These are phyloP conservation scores for Empidonax traillii DNA, from an alignment of 2,113 vertebrate species.

Conservation along the genomic window DNA sequence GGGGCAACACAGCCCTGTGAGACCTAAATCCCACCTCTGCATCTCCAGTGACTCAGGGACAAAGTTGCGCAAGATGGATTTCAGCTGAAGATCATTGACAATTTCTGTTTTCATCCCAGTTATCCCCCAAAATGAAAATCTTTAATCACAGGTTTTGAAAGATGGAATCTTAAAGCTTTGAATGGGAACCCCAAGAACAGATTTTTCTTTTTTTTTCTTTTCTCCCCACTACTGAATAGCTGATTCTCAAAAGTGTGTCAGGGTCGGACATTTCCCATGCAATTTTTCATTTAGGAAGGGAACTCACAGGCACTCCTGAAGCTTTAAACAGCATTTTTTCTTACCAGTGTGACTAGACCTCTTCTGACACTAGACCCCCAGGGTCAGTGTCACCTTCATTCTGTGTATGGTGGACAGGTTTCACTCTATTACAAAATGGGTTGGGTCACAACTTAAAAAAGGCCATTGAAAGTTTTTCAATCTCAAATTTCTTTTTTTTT, in stretches of 20 bases:
- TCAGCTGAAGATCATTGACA: background rate
- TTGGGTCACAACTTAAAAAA: background rate
- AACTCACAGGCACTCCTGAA: background rate
- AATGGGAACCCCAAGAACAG: background rate
- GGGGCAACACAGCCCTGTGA: background rate
- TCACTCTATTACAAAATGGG: background rate
- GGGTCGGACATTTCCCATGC: background rate
- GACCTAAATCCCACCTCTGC: background rate
- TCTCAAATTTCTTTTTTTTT: background rate
- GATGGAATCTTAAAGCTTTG: background rate
- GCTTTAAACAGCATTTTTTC: background rate
- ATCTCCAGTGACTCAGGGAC: background rate
- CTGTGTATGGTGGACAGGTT: background rate
- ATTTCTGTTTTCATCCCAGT: background rate
- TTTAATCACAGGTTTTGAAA: background rate
- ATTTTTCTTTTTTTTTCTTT: background rate
- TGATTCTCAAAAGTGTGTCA: background rate
- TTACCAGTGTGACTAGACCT: background rate
- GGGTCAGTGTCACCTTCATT: background rate
- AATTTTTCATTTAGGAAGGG: background rate
- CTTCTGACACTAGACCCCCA: background rate
- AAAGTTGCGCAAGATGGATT: background rate
- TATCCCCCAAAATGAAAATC: background rate
- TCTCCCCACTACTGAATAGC: background rate
- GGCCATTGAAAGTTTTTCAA: background rate